Base-by-base conservation (phyloP, 1,140 invertebrate genomes). In the Lepeophtheirus salmonis region DNA sequence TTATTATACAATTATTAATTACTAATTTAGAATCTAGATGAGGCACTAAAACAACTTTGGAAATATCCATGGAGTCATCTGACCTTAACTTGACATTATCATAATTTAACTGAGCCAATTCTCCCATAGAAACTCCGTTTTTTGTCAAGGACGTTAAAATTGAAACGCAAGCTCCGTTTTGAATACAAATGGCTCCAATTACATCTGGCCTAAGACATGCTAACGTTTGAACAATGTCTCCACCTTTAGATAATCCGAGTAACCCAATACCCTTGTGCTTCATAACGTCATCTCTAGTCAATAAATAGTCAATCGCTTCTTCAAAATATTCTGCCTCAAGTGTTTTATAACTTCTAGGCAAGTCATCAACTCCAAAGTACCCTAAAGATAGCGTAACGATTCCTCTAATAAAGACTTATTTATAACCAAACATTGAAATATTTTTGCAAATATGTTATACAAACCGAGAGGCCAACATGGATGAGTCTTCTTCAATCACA, bases 361-460 rank as follows among this genome's bases (percentile, higher is more conserved):
- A 54, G 21, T 54, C 52, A 54, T 54, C 52, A 14, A 54, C 52
- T 14, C 52, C 52, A 20, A 54, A 54, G 21, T 16, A 54, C 14
- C 18, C 52, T n/a, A 54, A 2, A 20, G 52, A 20, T 24, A 54
- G 2, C 10, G 52, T 21, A 1, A 24, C 22, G 13, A 54, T 16
- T n/a, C 52, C 52, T 20, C 10, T 20, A 20, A 54, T 16, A 54
- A 41, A 41, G 30, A 41, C 6, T 10, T 41, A n/a, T 6, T 10
- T 41, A 41, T 6, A 41, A 10, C 6, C 6, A 41, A 41, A 41
- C n/a, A 41, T 10, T 41, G 6, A 41, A 41, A 41, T n/a, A 41
- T 41, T n/a, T n/a, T n/a, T n/a, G n/a, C n/a, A n/a, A n/a, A n/a
- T n/a, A n/a, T n/a, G n/a, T n/a, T n/a, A 41, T 41, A 41, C n/a